Conservation (phyloP, 2,888 invertebrate species). For the Lochmaea capreae region DNA sequence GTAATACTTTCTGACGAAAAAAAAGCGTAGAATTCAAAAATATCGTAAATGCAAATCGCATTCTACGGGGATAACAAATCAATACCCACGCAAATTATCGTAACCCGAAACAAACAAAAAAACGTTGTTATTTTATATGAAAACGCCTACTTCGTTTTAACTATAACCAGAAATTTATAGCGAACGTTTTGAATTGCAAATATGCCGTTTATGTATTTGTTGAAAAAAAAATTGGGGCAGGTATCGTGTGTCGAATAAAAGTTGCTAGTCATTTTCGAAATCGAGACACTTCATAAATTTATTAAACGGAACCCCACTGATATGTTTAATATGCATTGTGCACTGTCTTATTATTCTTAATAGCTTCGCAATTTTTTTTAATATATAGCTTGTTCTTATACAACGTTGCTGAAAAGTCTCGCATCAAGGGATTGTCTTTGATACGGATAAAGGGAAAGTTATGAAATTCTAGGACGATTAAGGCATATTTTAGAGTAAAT, state of each 20-base stretch:
- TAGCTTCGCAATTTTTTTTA: not conserved
- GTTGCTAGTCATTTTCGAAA: constrained; percentile 25
- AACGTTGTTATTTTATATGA: constrained; percentile 53
- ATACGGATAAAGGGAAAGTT: no score
- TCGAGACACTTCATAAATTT: constrained; percentile 29
- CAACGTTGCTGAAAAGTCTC: no score
- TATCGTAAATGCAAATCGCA: not conserved
- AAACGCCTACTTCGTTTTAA: constrained; percentile 49
- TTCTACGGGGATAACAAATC: constrained; percentile 33
- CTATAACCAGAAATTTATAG: constrained; percentile 51
- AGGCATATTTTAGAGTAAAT: no score
- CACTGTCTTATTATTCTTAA: not conserved
- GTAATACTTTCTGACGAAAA: not conserved
- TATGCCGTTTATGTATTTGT: constrained; percentile 36
- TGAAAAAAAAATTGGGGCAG: constrained; percentile 16
- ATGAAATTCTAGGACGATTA: no score
- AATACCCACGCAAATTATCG: constrained; percentile 38
- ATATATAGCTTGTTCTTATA: not conserved
- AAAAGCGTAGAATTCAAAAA: not conserved
- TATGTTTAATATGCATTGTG: not conserved
- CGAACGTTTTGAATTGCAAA: constrained; percentile 53
- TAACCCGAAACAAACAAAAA: constrained; percentile 50
- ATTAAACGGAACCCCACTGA: not conserved
- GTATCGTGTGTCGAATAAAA: constrained; percentile 24
- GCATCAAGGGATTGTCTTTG: no score